These are phyloP conservation scores for Montipora efflorescens DNA, from an alignment of 64 coral and sea anemone genomes.

Conservation along the genomic window DNA sequence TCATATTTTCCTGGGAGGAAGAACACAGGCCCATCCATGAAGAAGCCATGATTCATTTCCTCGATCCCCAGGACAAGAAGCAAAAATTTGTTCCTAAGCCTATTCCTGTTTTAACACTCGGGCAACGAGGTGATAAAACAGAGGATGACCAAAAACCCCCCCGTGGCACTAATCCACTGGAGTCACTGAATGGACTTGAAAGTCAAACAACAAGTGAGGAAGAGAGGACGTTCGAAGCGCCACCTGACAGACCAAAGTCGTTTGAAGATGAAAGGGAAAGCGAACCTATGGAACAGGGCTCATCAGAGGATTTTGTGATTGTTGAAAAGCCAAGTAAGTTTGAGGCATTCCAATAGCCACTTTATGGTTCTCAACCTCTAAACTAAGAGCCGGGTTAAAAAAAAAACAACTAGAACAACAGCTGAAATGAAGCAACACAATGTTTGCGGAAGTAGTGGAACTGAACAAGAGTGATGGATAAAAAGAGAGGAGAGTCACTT, in stretches of 20 bases:
- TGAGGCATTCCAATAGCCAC: not conserved
- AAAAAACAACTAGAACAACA: not conserved
- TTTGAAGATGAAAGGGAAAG: not conserved
- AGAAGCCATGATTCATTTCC: slow-evolving; percentile 43
- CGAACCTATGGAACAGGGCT: not conserved
- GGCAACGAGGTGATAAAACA: not conserved
- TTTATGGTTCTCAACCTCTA: not conserved
- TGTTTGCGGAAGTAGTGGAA: too few species aligned
- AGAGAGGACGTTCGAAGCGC: not conserved
- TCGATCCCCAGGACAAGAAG: not conserved
- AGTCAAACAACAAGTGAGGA: not conserved
- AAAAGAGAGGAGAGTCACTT: too few species aligned
- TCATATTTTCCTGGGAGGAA: slow-evolving; percentile 80
- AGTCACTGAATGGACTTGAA: not conserved
- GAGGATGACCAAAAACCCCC: not conserved
- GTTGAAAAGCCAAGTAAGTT: not conserved
- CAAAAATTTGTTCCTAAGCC: not conserved
- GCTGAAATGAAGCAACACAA: not conserved
- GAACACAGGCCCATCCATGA: slow-evolving; percentile 72
- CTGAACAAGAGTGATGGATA: too few species aligned
- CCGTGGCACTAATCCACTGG: not conserved
- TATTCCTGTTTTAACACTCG: not conserved
- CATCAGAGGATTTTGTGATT: not conserved
- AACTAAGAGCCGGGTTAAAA: not conserved
- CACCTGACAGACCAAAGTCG: not conserved